Percentiles rank a stretch among this genome's conserved stretches.
phyloP scores from a whole-genome alignment of 1,140 invertebrate genomes.

The Colletes latitarsis region DNA sequence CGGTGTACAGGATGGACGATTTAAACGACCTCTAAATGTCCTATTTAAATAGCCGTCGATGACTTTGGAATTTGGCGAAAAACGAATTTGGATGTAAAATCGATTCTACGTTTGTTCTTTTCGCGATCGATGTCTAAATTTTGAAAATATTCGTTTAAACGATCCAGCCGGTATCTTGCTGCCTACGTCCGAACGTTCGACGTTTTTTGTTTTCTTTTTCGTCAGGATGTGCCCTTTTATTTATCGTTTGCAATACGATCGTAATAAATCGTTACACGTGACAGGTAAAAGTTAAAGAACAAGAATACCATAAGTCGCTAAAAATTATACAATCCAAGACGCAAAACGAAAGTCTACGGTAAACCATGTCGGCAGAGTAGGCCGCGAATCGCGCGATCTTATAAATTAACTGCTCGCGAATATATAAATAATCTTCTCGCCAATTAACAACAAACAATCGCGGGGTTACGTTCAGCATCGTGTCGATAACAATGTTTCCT shows the following conservation, averaged over 20 bases:
- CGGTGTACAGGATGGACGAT: background rate
- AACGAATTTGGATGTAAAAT: too few species aligned
- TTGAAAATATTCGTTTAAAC: too few species aligned
- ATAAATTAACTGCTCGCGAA: constrained; percentile 27
- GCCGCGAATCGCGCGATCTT: constrained; percentile 35
- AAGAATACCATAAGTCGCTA: constrained; percentile 64
- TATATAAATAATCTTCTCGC: constrained; percentile 26
- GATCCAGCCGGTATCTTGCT: background rate
- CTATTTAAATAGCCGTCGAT: too few species aligned
- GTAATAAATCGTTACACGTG: constrained; percentile 69
- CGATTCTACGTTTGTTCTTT: too few species aligned
- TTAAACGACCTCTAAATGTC: background rate
- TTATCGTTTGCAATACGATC: constrained; percentile 62
- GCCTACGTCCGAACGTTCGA: background rate
- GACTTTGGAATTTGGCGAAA: too few species aligned
- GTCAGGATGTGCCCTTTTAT: constrained; percentile 65
- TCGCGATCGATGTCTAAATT: too few species aligned
- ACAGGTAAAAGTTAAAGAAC: constrained; percentile 57
- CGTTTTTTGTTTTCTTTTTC: constrained; percentile 3
- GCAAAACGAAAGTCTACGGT: constrained; percentile 35
- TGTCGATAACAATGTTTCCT: background rate
- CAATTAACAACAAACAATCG: constrained; percentile 54
- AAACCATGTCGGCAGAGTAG: constrained; percentile 21
- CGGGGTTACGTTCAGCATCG: background rate
- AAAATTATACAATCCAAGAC: constrained; percentile 60